A percentile compares a stretch with the other conserved stretches of the same genome.
phyloP scores from a whole-genome alignment of 2,888 invertebrate genomes.

The Heliconius hortense region DNA sequence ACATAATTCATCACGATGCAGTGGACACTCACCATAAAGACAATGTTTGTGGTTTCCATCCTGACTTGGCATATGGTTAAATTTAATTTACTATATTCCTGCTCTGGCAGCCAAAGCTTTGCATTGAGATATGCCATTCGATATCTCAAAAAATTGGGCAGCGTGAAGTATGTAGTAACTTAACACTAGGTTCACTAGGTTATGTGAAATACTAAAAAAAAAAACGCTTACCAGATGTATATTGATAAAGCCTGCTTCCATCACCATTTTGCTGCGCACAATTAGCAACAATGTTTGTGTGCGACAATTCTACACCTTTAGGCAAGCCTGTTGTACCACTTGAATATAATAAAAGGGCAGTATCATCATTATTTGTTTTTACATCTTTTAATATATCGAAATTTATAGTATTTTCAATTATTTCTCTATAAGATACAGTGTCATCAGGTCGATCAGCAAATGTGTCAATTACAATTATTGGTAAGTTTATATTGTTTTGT shows the following conservation, averaged over 20 bases:
- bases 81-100: no score
- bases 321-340: slow-evolving; percentile 93
- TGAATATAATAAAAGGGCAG: slow-evolving; percentile 88
- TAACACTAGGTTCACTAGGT: not conserved
- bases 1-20: no score
- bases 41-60: no score
- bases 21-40: no score
- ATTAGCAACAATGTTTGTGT: slow-evolving; percentile 81
- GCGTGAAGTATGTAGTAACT: not conserved
- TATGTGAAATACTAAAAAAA: no score
- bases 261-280: slow-evolving; percentile 59
- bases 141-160: no score
- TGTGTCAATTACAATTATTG: slow-evolving; percentile 72
- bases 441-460: slow-evolving; percentile 64
- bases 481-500: slow-evolving; percentile 67
- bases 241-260: slow-evolving; percentile 52
- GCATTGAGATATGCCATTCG: no score
- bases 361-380: slow-evolving; percentile 74
- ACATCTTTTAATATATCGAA: slow-evolving; percentile 70
- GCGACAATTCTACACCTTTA: slow-evolving; percentile 87
- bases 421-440: slow-evolving; percentile 83
- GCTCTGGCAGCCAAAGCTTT: no score
- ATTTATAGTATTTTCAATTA: slow-evolving; percentile 75
- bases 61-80: no score
- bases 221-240: slow-evolving; percentile 50